Conservation (phyloP, 2,113 vertebrate species). For the Galeopterus variegatus region DNA sequence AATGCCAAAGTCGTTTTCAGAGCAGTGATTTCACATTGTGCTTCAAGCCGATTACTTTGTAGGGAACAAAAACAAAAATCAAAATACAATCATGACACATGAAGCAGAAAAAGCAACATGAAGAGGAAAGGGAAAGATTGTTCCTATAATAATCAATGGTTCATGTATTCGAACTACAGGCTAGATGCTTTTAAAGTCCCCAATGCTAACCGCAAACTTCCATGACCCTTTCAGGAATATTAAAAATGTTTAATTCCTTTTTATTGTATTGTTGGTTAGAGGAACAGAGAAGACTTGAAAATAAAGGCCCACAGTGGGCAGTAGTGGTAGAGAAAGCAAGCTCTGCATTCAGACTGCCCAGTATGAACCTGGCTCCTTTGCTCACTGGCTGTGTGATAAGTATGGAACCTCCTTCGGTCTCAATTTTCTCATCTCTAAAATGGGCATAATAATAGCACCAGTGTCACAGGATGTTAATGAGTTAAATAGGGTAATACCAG, state of each 20-base stretch:
- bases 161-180: background rate
- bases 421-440: slow-evolving; percentile 12
- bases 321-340: no score
- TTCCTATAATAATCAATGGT: background rate
- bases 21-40: background rate
- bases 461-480: background rate
- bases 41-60: slow-evolving; percentile 20
- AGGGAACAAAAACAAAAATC: slow-evolving; percentile 7
- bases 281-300: background rate
- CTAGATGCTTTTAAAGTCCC: background rate
- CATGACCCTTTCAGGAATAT: background rate
- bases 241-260: background rate
- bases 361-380: background rate
- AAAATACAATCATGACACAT: background rate
- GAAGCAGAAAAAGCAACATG: background rate
- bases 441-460: background rate
- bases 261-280: background rate
- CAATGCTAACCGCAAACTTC: background rate
- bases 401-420: background rate
- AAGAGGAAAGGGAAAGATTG: background rate
- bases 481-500: background rate
- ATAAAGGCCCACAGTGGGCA: background rate
- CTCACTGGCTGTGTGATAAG: background rate
- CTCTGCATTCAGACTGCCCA: background rate
- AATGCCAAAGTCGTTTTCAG: slow-evolving; percentile 10